Evolutionary conservation across 1,140 invertebrate genomes (phyloP), one percentile per base, ranked within the genome.

Genomic region (Melipona quadrifasciata): DNA sequence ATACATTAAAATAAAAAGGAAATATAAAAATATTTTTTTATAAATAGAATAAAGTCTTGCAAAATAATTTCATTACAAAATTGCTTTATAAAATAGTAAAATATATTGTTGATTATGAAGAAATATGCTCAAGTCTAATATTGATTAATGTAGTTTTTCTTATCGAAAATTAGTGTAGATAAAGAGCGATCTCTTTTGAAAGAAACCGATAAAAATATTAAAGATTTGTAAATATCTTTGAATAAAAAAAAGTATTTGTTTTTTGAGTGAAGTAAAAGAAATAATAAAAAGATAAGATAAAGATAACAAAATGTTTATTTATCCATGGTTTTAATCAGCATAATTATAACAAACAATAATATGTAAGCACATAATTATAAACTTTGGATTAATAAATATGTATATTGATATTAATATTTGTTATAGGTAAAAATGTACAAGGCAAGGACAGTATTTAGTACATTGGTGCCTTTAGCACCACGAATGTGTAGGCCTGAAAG

Each of bases 351-450:
- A 68, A n/a, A 21, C 57, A 51, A 61, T 58, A 14, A 39, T 27
- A 31, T 34, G 6, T n/a, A 80, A 58, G 34, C n/a, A 19, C 71
- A 53, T 77, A 10, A 34, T 70, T 31, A 31, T 39, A 79, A 65
- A 31, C 24, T 61, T 39, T 61, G 12, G 3, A 39, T 76, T n/a
- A 12, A 21, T 27, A 51, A 79, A n/a, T 31, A 73, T 14, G 19
- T n/a, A 39, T 39, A 21, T 39, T 55, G 2, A 55, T n/a, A 31
- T 24, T 3, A 65, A 27, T 61, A 24, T 53, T 77, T 81, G 57
- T 53, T 81, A 0, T 81, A 95, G 93, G 87, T 92, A 84, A 96
- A 95, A 93, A 97, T 97, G 97, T 96, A 97, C 96, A 96, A 96
- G 92, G 96, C 96, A 92, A 96, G 96, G 92, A 95, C 95, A 91